Base-by-base conservation (phyloP, 2,888 invertebrate species). In the Eristalis pertinax region DNA sequence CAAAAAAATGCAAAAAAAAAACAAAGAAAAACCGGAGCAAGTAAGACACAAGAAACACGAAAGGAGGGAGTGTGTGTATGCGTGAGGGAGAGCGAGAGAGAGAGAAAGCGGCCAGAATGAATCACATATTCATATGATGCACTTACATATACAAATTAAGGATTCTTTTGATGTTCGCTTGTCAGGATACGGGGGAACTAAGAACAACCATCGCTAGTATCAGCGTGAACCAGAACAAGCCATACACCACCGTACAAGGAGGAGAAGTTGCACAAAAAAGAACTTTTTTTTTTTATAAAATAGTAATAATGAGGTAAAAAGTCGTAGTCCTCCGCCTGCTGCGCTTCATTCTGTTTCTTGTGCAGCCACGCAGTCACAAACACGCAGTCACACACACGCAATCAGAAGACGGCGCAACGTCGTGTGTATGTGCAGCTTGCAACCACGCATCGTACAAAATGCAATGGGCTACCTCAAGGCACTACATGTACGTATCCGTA, bases 161-260 rank as follows among this genome's bases (percentile, higher is more conserved):
- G 77, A 77, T 77, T 77, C 77, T 77, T 77, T 77, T 77, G 77
- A 77, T 77, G 77, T 77, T 77, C 70, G 69, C 35, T 77, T 62
- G 19, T 19, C 77, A 70, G 69, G 63, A 70, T 64, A 22, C 24
- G 63, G 69, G 69, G 63, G 43, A n/a, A 43, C 5, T 8, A n/a
- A 50, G 50, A 50, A 50, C 8, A 50, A 50, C 43, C 43, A 7
- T 50, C n/a, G 43, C 43, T n/a, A 50, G n/a, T n/a, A 50, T n/a
- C 43, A 50, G n/a, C n/a, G 43, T 5, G 43, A n/a, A n/a, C 19
- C 50, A 43, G 43, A 8, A 50, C n/a, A 50, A 50, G 19, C 43
- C n/a, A n/a, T n/a, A n/a, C n/a, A n/a, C n/a, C 19, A 50, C 19
- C 50, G 8, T 38, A 38, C 15, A 43, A 43, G 43, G 5, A 43